phyloP scores from a whole-genome alignment of 2,888 invertebrate genomes.

The Dimorphilus gyrociliatus region DNA sequence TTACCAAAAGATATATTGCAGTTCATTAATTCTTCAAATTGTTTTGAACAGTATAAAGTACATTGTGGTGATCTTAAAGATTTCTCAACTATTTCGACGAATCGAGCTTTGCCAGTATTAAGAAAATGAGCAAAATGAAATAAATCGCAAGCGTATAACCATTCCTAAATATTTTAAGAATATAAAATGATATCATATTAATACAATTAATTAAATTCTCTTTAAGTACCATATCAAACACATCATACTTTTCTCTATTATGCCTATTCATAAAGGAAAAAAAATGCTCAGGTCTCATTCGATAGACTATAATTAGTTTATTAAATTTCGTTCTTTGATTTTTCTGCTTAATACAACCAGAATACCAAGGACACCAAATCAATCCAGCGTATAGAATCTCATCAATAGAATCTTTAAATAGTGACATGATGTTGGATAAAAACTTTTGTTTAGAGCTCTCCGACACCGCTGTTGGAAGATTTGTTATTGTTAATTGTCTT shows the following conservation, averaged over 20 bases:
- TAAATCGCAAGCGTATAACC: constrained; percentile 22
- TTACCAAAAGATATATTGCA: too few relatives aligned
- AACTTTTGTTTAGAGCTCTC: constrained; percentile 13
- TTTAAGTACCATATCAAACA: constrained; percentile 20
- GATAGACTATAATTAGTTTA: constrained; percentile 19
- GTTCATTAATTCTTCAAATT: too few relatives aligned
- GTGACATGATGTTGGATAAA: constrained; percentile 10
- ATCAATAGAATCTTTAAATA: constrained; percentile 16
- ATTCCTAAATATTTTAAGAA: constrained; percentile 18
- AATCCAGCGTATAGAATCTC: constrained; percentile 14
- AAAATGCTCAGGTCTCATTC: constrained; percentile 15
- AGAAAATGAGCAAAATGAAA: constrained; percentile 20
- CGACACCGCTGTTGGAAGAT: constrained; percentile 17
- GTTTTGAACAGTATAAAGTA: too few relatives aligned
- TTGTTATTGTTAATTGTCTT: constrained; percentile 19
- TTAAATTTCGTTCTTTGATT: constrained; percentile 28
- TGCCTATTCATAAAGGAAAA: constrained; percentile 21
- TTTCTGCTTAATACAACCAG: constrained; percentile 17
- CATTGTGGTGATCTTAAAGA: too few relatives aligned
- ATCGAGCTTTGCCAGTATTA: constrained; percentile 17
- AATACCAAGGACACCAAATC: constrained; percentile 24
- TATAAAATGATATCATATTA: neutral
- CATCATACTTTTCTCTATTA: constrained; percentile 16
- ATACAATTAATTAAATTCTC: neutral
- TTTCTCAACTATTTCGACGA: constrained; percentile 19